Conservation (phyloP, 2,888 invertebrate species). For the Blera fallax region DNA sequence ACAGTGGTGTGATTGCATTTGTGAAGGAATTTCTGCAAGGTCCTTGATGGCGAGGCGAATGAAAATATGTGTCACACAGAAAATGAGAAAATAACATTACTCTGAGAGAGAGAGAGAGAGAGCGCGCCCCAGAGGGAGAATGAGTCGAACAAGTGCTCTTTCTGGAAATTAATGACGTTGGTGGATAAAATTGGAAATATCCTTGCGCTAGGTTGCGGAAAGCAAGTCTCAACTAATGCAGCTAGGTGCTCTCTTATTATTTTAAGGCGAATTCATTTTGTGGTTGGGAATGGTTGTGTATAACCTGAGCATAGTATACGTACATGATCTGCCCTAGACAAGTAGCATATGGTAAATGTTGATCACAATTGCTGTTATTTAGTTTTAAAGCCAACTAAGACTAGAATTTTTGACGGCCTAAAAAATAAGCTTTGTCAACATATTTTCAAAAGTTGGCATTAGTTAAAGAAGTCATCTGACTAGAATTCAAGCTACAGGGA, state of each 20-base stretch:
- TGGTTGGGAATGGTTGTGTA: neutral
- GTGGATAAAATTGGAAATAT: conserved; percentile 29
- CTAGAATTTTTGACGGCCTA: too few relatives aligned
- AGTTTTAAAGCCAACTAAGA: too few relatives aligned
- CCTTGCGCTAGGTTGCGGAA: conserved; percentile 47
- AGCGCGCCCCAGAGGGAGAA: too few relatives aligned
- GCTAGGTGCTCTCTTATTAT: neutral
- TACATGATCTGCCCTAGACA: too few relatives aligned
- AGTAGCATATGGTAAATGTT: too few relatives aligned
- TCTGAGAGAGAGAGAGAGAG: neutral
- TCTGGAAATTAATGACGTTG: conserved; percentile 57
- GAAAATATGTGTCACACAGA: conserved; percentile 62
- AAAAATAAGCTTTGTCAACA: too few relatives aligned
- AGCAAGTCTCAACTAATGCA: neutral
- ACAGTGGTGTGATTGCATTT: conserved; percentile 68
- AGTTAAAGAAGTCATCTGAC: too few relatives aligned
- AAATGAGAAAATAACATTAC: neutral
- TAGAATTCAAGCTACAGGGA: too few relatives aligned
- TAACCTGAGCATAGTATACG: neutral
- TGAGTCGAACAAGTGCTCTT: neutral
- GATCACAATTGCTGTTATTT: too few relatives aligned
- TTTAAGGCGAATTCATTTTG: conserved; percentile 10
- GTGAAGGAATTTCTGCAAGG: conserved; percentile 68
- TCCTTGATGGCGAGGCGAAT: conserved; percentile 52
- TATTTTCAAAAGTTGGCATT: too few relatives aligned